Evolutionary conservation across 2,888 invertebrate species (phyloP), one percentile per base, ranked within the genome.

Genomic region (Lasioglossum malachurum): DNA sequence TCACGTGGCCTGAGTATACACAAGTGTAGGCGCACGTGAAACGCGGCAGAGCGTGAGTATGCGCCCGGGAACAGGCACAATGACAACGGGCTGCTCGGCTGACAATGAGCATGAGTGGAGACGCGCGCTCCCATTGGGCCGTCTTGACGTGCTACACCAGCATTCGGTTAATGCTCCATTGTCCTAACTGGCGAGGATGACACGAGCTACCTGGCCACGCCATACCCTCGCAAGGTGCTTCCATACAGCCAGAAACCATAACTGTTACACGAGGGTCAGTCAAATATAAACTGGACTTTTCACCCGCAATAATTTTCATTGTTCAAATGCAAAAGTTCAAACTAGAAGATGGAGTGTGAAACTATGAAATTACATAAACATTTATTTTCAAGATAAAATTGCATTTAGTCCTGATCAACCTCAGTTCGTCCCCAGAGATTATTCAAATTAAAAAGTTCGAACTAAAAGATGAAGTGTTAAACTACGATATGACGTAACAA

Each of bases 91-190:
- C 88, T 85, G 67, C 89, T 87, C 86, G 89, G 87, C 88, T 89
- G 91, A 91, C 91, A 91, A 91, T 91, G 91, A 90, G 87, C 91
- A 85, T 83, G 79, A 86, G 90, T 82, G 82, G 89, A 90, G 88
- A 90, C 81, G 83, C 71, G 86, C 84, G 87, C 84, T 90, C 89
- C 89, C 90, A 90, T 89, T 89, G 88, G 91, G 73, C 77, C 88
- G 81, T 77, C 91, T 89, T 90, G 90, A 89, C 88, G 82, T 81
- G 84, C 78, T 53, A 84, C 82, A 83, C 81, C 46, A 80, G 80
- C 88, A 86, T 88, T 83, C 82, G 90, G 91, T 91, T 92, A 92
- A 91, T 91, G 91, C 89, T 78, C 87, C 81, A 92, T 92, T 92
- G 92, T 92, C 91, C 92, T 90, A 91, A 88, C 89, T 89, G 87